phyloP scores from a whole-genome alignment of 2,888 invertebrate species.

The Flexamia atlantica region DNA sequence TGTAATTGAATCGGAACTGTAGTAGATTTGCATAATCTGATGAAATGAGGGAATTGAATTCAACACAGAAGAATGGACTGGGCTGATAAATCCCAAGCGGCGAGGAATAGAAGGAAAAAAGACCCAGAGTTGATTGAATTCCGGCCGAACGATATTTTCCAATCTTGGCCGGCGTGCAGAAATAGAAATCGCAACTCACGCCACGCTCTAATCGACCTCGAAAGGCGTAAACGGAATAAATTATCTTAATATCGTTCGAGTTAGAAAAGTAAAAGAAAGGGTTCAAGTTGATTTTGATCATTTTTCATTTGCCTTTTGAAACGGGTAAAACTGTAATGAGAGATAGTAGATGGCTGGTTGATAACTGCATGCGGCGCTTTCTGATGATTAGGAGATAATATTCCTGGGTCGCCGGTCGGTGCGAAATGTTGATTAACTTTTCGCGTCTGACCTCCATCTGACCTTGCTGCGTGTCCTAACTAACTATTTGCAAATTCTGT shows the following conservation, averaged over 20 bases:
- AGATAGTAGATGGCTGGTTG: too few relatives aligned
- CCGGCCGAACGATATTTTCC: slow-evolving; percentile 34
- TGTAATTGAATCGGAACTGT: slow-evolving; percentile 1
- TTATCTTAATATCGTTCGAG: not conserved
- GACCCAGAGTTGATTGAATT: slow-evolving; percentile 47
- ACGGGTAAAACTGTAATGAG: too few relatives aligned
- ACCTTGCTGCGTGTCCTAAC: not conserved
- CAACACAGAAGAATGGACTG: slow-evolving; percentile 33
- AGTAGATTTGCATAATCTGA: slow-evolving; percentile 28
- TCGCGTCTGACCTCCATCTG: not conserved
- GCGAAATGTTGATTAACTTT: slow-evolving; percentile 22
- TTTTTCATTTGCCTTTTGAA: too few relatives aligned
- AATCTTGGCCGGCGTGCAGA: slow-evolving; percentile 12
- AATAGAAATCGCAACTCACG: slow-evolving; percentile 5
- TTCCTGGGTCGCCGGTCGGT: too few relatives aligned
- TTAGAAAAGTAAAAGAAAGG: too few relatives aligned
- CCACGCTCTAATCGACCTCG: slow-evolving; percentile 35
- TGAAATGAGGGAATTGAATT: slow-evolving; percentile 36
- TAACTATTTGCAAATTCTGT: too few relatives aligned
- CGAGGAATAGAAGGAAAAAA: slow-evolving; percentile 37
- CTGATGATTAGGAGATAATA: too few relatives aligned
- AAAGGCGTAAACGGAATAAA: slow-evolving; percentile 15
- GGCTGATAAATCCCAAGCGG: slow-evolving; percentile 45
- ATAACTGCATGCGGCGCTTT: too few relatives aligned
- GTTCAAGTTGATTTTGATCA: too few relatives aligned